Evolutionary conservation across 2,113 vertebrate species (phyloP), one percentile per base, ranked within the genome.

Genomic region (Apodemus speciosus): DNA sequence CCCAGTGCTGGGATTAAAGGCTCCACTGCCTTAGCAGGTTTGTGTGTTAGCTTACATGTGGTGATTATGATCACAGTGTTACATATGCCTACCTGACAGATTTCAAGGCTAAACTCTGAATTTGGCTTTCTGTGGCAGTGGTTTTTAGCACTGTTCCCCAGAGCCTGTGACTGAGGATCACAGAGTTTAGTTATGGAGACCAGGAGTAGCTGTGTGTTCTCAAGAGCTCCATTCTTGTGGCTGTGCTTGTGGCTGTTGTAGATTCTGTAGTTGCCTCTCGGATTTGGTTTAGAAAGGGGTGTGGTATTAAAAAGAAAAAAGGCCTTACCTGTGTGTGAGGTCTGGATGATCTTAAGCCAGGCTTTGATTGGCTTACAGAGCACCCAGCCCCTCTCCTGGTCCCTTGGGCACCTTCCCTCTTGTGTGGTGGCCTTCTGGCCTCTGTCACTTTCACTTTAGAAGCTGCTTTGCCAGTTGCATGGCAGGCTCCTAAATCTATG

Each of bases 401-500:
- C 73, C 58, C 69, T 86, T 90, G 64, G 87, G 46, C 40, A 75
- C 91, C 66, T 66, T 9, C 72, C 92, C 92, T 91, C 66, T 68
- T 85, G 60, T 43, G 46, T 21, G 38, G 49, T 94, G 60, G 56
- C 66, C 66, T 73, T 81, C 85, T n/a, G 35, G 73, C 56, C 76
- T 88, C 69, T 85, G 81, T 91, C 90, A 62, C 71, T 93, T 95
- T 88, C 4, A 6, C 66, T 96, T 88, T 75, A 60, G 88, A 85
- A 93, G 80, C 49, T 95, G 85, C 76, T 94, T 93, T 93, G 88
- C 91, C 88, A 94, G 58, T 77, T 90, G 21, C n/a, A 58, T 66
- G 90, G 88, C 73, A 89, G 68, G 64, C 56, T 62, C 38, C 56
- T 51, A 60, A 85, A 88, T 92, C 91, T 93, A 18, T 86, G 93